A percentile compares a stretch with the other conserved stretches of the same genome.
Conservation (phyloP, 2,888 invertebrate genomes). For the Calliopum simillimum region DNA sequence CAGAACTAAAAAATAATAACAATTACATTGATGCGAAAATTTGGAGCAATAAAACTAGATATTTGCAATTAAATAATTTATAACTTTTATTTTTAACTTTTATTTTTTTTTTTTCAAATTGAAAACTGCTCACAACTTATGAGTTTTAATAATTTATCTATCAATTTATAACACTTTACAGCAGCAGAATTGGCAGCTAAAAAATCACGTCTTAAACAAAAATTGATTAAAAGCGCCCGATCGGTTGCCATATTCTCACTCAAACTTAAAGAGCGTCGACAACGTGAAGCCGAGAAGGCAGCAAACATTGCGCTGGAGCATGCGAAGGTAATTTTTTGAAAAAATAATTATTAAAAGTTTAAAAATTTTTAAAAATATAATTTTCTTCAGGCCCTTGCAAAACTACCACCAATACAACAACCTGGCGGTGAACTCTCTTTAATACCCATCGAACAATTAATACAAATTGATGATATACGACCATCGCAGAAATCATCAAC, state of each 20-base stretch:
- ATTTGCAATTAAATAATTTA: no score
- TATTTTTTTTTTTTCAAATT: conserved; percentile 27
- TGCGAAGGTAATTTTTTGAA: conserved; percentile 63
- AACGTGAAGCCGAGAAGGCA: conserved; percentile 79
- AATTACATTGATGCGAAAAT: no score
- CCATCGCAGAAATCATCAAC: conserved; percentile 56
- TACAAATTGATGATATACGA: conserved; percentile 76
- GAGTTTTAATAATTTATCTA: background rate
- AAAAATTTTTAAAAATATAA: background rate
- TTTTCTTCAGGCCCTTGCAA: conserved; percentile 66
- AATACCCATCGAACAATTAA: conserved; percentile 86
- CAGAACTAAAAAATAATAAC: no score
- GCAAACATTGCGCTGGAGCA: conserved; percentile 73
- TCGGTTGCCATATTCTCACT: conserved; percentile 89
- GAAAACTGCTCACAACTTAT: background rate
- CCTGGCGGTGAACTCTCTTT: conserved; percentile 85
- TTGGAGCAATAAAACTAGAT: no score
- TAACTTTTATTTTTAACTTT: background rate
- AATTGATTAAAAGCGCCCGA: conserved; percentile 84
- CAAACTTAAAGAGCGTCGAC: conserved; percentile 81
- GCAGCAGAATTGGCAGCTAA: conserved; percentile 74
- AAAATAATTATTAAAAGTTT: background rate
- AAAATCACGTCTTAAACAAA: conserved; percentile 78
- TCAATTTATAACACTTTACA: conserved; percentile 27
- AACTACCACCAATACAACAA: conserved; percentile 67